Conservation (phyloP, 2,888 invertebrate genomes). For the Acrocyrtus sp. region DNA sequence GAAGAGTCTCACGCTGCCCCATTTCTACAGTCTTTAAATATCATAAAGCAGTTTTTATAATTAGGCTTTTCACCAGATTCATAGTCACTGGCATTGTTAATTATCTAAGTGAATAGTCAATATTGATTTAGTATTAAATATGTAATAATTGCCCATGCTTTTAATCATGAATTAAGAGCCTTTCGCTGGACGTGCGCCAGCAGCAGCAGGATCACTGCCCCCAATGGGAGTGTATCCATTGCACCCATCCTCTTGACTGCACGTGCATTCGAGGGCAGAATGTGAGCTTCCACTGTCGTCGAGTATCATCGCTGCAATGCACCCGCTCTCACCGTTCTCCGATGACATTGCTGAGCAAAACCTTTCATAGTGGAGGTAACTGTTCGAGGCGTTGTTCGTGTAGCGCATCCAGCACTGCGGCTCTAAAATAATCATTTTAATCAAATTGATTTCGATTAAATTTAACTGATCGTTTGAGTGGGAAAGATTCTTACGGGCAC, state of each 20-base stretch:
- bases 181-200: too few relatives aligned
- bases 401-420: constrained; percentile 33
- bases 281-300: not conserved
- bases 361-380: constrained; percentile 11
- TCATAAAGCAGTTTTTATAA: too few relatives aligned
- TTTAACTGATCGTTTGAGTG: not conserved
- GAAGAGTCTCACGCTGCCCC: too few relatives aligned
- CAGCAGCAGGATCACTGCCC: not conserved
- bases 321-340: constrained; percentile 8
- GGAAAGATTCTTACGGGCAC: constrained; percentile 21
- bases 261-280: constrained; percentile 22
- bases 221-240: constrained; percentile 20
- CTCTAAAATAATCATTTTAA: not conserved
- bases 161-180: too few relatives aligned
- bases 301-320: not conserved
- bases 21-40: too few relatives aligned
- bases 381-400: constrained; percentile 25
- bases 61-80: too few relatives aligned
- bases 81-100: too few relatives aligned
- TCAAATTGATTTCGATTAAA: not conserved
- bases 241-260: constrained; percentile 26
- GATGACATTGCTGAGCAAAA: constrained; percentile 23
- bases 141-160: too few relatives aligned
- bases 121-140: too few relatives aligned
- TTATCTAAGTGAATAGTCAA: too few relatives aligned